These are phyloP conservation scores for Rachycentron canadum DNA, from an alignment of 2,797 vertebrate species.

Conservation along the genomic window DNA sequence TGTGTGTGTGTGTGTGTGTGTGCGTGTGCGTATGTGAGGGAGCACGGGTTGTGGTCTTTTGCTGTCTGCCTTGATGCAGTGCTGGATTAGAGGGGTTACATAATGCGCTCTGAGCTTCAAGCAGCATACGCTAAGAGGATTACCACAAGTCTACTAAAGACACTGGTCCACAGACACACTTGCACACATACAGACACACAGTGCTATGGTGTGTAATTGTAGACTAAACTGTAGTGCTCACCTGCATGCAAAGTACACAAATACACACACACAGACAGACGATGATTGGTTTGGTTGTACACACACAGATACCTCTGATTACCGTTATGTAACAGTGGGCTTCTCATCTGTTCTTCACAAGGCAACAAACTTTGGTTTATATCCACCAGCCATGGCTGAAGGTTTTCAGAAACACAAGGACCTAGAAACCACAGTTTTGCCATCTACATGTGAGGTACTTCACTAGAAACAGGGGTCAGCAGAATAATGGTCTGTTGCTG, in stretches of 20 bases:
- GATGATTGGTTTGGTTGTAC: slow-evolving; percentile 49
- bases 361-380: slow-evolving; percentile 26
- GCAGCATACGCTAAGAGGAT: slow-evolving; percentile 88
- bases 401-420: slow-evolving; percentile 5
- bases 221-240: slow-evolving; percentile 46
- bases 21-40: slow-evolving; percentile 9
- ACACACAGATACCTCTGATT: slow-evolving; percentile 30
- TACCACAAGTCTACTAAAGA: slow-evolving; percentile 84
- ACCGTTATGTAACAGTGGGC: slow-evolving; percentile 59
- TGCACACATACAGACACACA: slow-evolving; percentile 31
- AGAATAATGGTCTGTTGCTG: background rate
- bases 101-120: slow-evolving; percentile 84
- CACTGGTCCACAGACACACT: slow-evolving; percentile 72
- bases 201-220: background rate
- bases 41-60: slow-evolving; percentile 76
- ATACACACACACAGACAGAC: slow-evolving; percentile 13
- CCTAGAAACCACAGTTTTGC: background rate
- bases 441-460: slow-evolving; percentile 2
- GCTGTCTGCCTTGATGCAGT: slow-evolving; percentile 78
- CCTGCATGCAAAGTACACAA: slow-evolving; percentile 28
- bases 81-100: slow-evolving; percentile 86
- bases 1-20: slow-evolving; percentile 38
- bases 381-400: slow-evolving; percentile 4
- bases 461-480: background rate
- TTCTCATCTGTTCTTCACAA: slow-evolving; percentile 47